These are phyloP conservation scores for Latrodectus elegans DNA, from an alignment of 2,888 invertebrate species.

Conservation along the genomic window DNA sequence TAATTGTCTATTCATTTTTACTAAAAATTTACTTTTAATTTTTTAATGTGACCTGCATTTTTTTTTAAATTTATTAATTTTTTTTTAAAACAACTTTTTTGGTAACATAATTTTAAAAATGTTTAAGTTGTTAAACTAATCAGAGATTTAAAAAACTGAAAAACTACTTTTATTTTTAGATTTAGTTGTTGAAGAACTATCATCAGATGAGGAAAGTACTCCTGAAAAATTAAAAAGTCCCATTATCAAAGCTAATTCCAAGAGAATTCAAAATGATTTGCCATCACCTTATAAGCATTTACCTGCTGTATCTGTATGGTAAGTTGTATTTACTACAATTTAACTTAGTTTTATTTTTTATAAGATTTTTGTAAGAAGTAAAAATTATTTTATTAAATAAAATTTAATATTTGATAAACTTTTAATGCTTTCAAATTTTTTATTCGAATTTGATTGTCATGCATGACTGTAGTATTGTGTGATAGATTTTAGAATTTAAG, in stretches of 20 bases:
- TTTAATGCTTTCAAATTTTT: not conserved
- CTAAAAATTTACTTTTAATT: too few species aligned
- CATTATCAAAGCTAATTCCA: not conserved
- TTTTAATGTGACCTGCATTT: too few species aligned
- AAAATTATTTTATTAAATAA: too few species aligned
- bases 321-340: not conserved
- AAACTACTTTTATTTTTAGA: not conserved
- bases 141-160: too few species aligned
- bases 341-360: too few species aligned
- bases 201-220: slow-evolving; percentile 18
- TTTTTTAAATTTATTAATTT: too few species aligned
- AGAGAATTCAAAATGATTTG: slow-evolving; percentile 1
- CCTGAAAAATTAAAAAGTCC: slow-evolving; percentile 3
- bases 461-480: not conserved
- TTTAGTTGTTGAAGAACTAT: slow-evolving; percentile 1
- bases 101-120: too few species aligned
- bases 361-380: too few species aligned
- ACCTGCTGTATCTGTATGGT: slow-evolving; percentile 43
- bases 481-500: too few species aligned
- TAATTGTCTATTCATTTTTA: too few species aligned
- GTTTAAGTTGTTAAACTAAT: too few species aligned
- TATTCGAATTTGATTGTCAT: not conserved
- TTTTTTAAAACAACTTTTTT: too few species aligned
- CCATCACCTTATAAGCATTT: slow-evolving; percentile 53
- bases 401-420: not conserved